Base-by-base conservation (phyloP, 2,888 invertebrate species). In the Scelioninae gen. 1 region DNA sequence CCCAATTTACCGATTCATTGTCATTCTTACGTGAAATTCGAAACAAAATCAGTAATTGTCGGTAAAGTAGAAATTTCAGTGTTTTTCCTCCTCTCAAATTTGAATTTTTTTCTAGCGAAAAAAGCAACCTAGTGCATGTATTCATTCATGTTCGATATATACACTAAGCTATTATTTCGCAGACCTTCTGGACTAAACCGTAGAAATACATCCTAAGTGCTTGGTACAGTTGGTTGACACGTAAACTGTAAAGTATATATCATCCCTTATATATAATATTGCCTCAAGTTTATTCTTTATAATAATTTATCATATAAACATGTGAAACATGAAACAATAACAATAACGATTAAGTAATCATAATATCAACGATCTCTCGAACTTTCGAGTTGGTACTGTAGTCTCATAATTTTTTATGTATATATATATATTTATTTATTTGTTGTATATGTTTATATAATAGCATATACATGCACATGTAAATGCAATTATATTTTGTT, bases 321-420 rank as follows among this genome's bases (percentile, higher is more conserved):
- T 80, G 74, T 80, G 74, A 80, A 80, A 80, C 74, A 75, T 55
- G 68, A 80, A 80, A 80, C 80, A 32, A 80, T 80, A 80, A 80
- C 80, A 74, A 62, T 80, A 68, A 80, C 74, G 68, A 74, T 80
- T 13, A 80, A 60, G 80, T 65, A 80, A 80, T 80, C 63, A 72
- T 69, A 74, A 68, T 80, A 75, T 75, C 63, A 75, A 80, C 80
- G 80, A 75, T 75, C 43, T 81, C 75, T 81, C 80, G 80, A 81
- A 81, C 80, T 81, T 81, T 81, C 80, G 80, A 81, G 80, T 81
- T 75, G 75, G 68, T 81, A 81, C 80, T 81, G 69, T 75, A 80
- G 79, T 80, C 68, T 74, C 68, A 38, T 55, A 78, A 58, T 71
- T 71, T n/a, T 34, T 69, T 58, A 16, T 53, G 32, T 63, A 45